Evolutionary conservation across 2,113 vertebrate species (phyloP).

Genomic region (Microcebus griseorufus): DNA sequence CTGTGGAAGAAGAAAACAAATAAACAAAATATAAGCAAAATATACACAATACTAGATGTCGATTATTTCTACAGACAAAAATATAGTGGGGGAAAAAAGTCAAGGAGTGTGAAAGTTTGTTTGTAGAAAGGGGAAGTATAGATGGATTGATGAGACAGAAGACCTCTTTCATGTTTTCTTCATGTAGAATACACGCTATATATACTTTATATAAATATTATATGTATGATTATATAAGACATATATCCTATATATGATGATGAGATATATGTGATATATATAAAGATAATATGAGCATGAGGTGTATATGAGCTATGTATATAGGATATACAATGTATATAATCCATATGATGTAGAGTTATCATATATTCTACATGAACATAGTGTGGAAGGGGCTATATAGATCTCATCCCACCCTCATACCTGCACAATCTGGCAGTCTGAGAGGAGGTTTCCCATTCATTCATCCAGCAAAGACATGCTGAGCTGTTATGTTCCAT

Average conservation of each 20-base stretch:
- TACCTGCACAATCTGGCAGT: accelerated
- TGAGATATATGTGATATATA: neutral
- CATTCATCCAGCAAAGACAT: neutral
- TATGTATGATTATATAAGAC: neutral
- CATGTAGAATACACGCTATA: neutral
- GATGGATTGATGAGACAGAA: too few relatives aligned
- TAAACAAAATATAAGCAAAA: neutral
- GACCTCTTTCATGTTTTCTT: accelerated
- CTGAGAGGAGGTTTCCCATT: neutral
- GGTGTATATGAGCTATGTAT: neutral
- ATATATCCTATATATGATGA: too few relatives aligned
- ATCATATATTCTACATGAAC: neutral
- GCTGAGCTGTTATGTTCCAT: too few relatives aligned
- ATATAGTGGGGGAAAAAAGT: neutral
- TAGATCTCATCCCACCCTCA: neutral
- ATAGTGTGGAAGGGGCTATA: too few relatives aligned
- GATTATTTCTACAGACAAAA: neutral
- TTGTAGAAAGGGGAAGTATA: neutral
- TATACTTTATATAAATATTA: neutral
- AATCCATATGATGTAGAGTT: neutral
- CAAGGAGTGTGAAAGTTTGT: too few relatives aligned
- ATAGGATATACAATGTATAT: neutral
- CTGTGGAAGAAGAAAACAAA: neutral
- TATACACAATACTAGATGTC: neutral
- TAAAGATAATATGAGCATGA: neutral